Percentiles rank a stretch among this genome's conserved stretches.
phyloP scores from a whole-genome alignment of 2,888 invertebrate species.

The Blomia tropicalis region DNA sequence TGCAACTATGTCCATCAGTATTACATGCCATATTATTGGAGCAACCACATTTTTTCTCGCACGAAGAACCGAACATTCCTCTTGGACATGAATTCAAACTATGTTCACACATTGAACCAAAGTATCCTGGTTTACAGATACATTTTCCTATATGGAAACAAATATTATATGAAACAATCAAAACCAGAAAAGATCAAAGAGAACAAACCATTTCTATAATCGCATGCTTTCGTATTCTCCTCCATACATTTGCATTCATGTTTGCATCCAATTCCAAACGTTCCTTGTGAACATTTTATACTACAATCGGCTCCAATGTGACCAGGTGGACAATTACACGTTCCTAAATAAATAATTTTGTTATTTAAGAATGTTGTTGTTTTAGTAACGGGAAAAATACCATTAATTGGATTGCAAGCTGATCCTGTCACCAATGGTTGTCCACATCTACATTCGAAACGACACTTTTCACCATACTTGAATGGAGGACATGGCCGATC shows the following conservation, averaged over 20 bases:
- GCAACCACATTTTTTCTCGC: slow-evolving; percentile 61
- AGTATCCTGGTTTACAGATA: slow-evolving; percentile 21
- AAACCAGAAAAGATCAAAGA: slow-evolving; percentile 42
- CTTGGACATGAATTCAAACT: slow-evolving; percentile 32
- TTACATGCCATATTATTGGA: slow-evolving; percentile 45
- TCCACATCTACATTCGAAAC: slow-evolving; percentile 32
- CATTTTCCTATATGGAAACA: slow-evolving; percentile 22
- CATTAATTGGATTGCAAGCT: slow-evolving; percentile 33
- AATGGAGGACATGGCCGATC: slow-evolving; percentile 33
- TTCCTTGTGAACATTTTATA: slow-evolving; percentile 39
- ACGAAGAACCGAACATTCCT: slow-evolving; percentile 65
- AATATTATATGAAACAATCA: slow-evolving; percentile 19
- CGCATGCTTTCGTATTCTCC: slow-evolving; percentile 55
- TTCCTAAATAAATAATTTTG: background rate
- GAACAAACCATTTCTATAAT: slow-evolving; percentile 67
- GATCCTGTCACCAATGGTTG: too few relatives aligned
- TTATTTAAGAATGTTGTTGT: too few relatives aligned
- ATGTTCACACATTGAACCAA: slow-evolving; percentile 24
- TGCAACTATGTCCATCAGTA: slow-evolving; percentile 48
- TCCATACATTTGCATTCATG: slow-evolving; percentile 57
- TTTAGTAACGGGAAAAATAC: slow-evolving; percentile 32
- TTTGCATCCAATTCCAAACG: slow-evolving; percentile 62
- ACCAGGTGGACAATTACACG: slow-evolving; percentile 18
- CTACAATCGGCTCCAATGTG: slow-evolving; percentile 9
- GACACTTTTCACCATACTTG: slow-evolving; percentile 31